phyloP scores from a whole-genome alignment of 2,797 vertebrate genomes.

The Phylloscopus collybita region DNA sequence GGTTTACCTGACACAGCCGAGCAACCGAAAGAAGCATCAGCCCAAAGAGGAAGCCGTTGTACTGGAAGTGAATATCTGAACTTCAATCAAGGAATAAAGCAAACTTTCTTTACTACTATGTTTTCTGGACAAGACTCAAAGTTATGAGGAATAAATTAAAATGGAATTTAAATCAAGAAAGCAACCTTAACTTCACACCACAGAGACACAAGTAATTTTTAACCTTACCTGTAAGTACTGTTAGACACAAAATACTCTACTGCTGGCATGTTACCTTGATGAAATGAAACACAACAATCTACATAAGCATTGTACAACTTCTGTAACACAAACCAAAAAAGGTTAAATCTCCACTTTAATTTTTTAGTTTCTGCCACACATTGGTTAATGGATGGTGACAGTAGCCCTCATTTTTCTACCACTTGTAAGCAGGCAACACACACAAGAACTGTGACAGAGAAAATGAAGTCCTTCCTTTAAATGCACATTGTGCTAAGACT shows the following conservation, averaged over 20 bases:
- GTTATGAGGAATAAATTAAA: neutral
- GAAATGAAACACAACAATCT: neutral
- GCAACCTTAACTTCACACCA: neutral
- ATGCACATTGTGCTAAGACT: neutral
- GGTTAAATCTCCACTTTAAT: neutral
- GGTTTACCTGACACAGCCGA: slow-evolving; percentile 88
- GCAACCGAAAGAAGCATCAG: slow-evolving; percentile 92
- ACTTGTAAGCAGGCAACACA: neutral
- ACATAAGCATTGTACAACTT: neutral
- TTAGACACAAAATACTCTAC: neutral
- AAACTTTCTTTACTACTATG: neutral
- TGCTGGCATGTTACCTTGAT: neutral
- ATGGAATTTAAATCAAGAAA: neutral
- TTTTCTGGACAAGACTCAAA: neutral
- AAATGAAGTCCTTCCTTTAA: neutral
- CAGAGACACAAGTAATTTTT: fast-evolving
- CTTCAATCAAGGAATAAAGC: slow-evolving; percentile 63
- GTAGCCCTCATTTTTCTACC: neutral
- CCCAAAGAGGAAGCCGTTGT: slow-evolving; percentile 95
- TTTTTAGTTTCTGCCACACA: neutral
- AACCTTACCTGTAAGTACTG: neutral
- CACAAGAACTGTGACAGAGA: neutral
- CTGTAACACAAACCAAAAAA: neutral
- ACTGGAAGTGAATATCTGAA: slow-evolving; percentile 97
- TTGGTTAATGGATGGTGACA: neutral